phyloP scores from a whole-genome alignment of 2,113 vertebrate species.

The Ciconia maguari region DNA sequence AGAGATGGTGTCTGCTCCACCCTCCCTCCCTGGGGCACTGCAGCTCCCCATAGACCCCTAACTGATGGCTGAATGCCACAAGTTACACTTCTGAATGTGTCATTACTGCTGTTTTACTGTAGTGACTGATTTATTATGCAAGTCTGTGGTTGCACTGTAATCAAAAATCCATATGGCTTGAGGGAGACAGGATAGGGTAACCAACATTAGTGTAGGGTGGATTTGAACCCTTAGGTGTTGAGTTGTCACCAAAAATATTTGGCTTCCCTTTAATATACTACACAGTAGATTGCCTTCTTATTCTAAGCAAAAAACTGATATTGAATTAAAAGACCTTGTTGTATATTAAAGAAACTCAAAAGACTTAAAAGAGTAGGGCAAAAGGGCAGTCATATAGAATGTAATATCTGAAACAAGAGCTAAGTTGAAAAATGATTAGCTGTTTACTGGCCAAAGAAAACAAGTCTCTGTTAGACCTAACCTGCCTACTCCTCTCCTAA shows the following conservation, averaged over 20 bases:
- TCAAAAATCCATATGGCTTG: neutral
- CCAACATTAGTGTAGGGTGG: neutral
- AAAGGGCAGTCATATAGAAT: neutral
- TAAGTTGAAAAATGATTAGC: neutral
- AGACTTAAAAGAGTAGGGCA: neutral
- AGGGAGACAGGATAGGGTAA: neutral
- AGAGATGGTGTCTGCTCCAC: neutral
- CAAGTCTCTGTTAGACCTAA: neutral
- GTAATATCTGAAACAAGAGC: slow-evolving; percentile 20
- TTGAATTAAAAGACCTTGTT: neutral
- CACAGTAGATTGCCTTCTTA: neutral
- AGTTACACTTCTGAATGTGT: neutral
- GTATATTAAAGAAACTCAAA: neutral
- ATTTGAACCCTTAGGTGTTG: neutral
- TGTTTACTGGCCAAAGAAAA: slow-evolving; percentile 43
- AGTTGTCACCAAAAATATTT: slow-evolving; percentile 31
- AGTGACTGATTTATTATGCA: neutral
- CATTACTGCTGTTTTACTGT: neutral
- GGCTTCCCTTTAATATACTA: neutral
- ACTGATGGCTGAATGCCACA: neutral
- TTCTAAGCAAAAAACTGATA: neutral
- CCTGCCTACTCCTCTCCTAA: neutral
- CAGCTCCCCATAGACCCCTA: neutral
- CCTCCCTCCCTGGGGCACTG: neutral
- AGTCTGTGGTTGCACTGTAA: neutral